A percentile compares a stretch with the other conserved stretches of the same genome.
Conservation (phyloP, 2,113 vertebrate genomes). For the Paramisgurnus dabryanus region DNA sequence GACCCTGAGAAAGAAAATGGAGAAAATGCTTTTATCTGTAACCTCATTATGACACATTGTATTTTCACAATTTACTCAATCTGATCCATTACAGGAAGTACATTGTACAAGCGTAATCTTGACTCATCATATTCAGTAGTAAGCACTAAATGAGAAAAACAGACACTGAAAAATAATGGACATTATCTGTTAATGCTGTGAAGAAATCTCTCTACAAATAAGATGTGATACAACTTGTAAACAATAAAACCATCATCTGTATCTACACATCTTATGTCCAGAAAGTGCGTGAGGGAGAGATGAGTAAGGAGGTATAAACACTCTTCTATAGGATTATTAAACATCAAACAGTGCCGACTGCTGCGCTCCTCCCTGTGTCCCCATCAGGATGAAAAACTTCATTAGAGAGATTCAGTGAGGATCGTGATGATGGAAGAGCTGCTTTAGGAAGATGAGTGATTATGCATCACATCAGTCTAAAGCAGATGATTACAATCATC, state of each 20-base stretch:
- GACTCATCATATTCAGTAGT: too few species aligned
- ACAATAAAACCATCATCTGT: too few species aligned
- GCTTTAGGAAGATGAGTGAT: conserved; percentile 15
- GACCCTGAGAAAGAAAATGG: conserved; percentile 77
- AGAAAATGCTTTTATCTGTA: conserved; percentile 44
- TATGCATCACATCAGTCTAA: conserved; percentile 7
- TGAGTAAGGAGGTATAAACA: conserved; percentile 12
- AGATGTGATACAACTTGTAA: too few species aligned
- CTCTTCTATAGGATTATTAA: conserved; percentile 25
- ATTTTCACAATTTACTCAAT: conserved; percentile 54
- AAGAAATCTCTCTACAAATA: too few species aligned
- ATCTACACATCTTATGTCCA: too few species aligned
- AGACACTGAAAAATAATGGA: too few species aligned
- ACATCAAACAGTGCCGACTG: not conserved
- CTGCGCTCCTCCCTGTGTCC: not conserved
- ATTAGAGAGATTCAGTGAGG: conserved; percentile 20
- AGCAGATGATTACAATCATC: conserved; percentile 3
- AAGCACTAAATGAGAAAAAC: too few species aligned
- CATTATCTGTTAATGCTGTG: too few species aligned
- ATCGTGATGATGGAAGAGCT: conserved; percentile 20
- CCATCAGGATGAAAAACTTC: conserved; percentile 25
- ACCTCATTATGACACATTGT: conserved; percentile 64
- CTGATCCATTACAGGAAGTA: too few species aligned
- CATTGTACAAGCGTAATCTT: too few species aligned
- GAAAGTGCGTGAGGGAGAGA: not conserved